Evolutionary conservation across 35 echinoderm and acorn worm species (phyloP), one percentile per base, ranked within the genome.

Genomic region (Holothuria glaberrima): DNA sequence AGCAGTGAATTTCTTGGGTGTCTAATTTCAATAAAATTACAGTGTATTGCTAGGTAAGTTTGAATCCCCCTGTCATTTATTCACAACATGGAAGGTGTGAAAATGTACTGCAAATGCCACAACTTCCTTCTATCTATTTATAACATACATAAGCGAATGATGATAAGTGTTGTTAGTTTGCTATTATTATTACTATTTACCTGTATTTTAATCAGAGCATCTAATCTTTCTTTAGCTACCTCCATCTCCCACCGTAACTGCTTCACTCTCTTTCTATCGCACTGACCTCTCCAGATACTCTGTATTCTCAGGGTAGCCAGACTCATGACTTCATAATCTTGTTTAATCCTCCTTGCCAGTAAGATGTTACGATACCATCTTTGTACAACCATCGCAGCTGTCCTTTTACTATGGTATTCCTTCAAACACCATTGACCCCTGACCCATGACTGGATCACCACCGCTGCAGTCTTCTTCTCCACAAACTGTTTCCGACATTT

Each of bases 231-330:
- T 32, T 64, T 63, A 17, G 80, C 80, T 12, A 63, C 59, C 0
- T n/a, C 56, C 48, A 34, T 84, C 80, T 84, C 57, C 80, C 80
- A 84, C 1, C 80, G 57, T 22, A 84, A 56, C 19, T 36, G 27
- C 50, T 83, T 54, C 19, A 86, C 30, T 26, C 30, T 31, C 71
- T 91, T 94, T 76, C 92, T 88, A 2, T 50, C 76, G 1, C 57
- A 48, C 27, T 68, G 87, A 30, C 91, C 92, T 32, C 95, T 88
- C 38, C 56, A 83, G n/a, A 70, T 20, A 48, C 66, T 66, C 45
- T 97, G 95, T 58, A 97, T 89, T 6, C 75, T 82, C 25, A 94
- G 19, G 0, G 92, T 88, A 34, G 95, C 95, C 45, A 67, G 24
- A 46, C 77, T 86, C 75, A 89, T 59, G 86, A 58, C 21, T 63